Conservation (phyloP, 2,888 invertebrate genomes). For the Ophion slaviceki region DNA sequence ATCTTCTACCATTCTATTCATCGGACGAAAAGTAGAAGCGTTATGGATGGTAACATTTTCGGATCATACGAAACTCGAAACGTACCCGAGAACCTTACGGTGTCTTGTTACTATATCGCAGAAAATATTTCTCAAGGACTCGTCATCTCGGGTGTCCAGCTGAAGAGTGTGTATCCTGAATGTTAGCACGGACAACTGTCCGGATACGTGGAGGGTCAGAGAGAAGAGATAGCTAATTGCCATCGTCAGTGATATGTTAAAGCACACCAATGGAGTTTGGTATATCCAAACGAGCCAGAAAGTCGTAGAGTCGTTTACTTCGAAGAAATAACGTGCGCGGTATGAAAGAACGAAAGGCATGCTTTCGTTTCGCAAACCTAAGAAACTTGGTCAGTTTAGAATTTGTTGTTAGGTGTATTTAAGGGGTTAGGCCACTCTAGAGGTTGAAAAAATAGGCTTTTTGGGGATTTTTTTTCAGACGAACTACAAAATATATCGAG, state of each 20-base stretch:
- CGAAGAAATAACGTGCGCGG: slow-evolving; percentile 55
- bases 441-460: too few relatives aligned
- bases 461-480: too few relatives aligned
- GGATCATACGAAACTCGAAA: not conserved
- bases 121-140: not conserved
- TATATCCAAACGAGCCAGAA: slow-evolving; percentile 59
- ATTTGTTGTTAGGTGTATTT: not conserved
- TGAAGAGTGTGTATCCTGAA: slow-evolving; percentile 50
- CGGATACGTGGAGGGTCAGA: slow-evolving; percentile 56
- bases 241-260: not conserved
- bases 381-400: not conserved
- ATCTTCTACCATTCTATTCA: slow-evolving; percentile 12
- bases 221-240: slow-evolving; percentile 51
- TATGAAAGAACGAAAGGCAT: slow-evolving; percentile 55
- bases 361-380: slow-evolving; percentile 54
- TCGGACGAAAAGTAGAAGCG: not conserved
- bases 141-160: not conserved
- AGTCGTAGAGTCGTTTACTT: slow-evolving; percentile 51
- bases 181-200: slow-evolving; percentile 54
- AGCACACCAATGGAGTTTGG: slow-evolving; percentile 54
- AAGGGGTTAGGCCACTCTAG: too few relatives aligned
- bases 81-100: slow-evolving; percentile 36
- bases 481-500: too few relatives aligned
- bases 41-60: not conserved
- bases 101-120: slow-evolving; percentile 39